Conservation (phyloP, 2,797 vertebrate genomes). For the Acanthurus leucopareius region DNA sequence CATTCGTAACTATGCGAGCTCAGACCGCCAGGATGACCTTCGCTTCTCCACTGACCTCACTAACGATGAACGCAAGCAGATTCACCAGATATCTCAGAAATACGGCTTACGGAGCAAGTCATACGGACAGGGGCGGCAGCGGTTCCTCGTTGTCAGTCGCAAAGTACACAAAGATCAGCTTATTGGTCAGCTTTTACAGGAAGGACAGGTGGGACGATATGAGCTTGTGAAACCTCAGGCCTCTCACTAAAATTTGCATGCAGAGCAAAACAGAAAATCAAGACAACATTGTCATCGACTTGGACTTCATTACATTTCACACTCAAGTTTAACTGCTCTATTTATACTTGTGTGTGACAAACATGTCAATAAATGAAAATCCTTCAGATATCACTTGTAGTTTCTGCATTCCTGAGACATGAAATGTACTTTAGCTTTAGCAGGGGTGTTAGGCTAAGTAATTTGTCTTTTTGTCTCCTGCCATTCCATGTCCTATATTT, state of each 20-base stretch:
- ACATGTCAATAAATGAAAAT: conserved; percentile 54
- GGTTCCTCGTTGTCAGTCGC: conserved; percentile 95
- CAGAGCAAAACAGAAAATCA: conserved; percentile 16
- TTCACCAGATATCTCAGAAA: conserved; percentile 95
- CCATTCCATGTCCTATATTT: conserved; percentile 61
- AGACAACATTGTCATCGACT: conserved; percentile 18
- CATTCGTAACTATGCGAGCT: conserved; percentile 93
- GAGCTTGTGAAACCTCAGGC: conserved; percentile 95
- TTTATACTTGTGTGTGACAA: conserved; percentile 55
- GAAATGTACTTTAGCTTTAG: conserved; percentile 56
- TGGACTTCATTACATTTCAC: conserved; percentile 61
- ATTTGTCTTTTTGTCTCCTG: conserved; percentile 48
- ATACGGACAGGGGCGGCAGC: conserved; percentile 92
- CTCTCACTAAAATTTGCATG: conserved; percentile 82
- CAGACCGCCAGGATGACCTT: conserved; percentile 94
- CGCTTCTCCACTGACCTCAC: conserved; percentile 96
- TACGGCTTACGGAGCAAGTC: conserved; percentile 97
- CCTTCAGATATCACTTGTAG: conserved; percentile 63
- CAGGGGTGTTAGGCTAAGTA: conserved; percentile 41
- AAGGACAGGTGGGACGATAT: conserved; percentile 96
- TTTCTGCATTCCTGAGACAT: conserved; percentile 77
- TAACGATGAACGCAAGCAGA: conserved; percentile 95
- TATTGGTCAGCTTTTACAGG: conserved; percentile 94
- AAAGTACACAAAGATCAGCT: conserved; percentile 95
- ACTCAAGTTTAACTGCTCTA: conserved; percentile 54